Conservation (phyloP, 2,113 vertebrate species). For the Tupaia chinensis region DNA sequence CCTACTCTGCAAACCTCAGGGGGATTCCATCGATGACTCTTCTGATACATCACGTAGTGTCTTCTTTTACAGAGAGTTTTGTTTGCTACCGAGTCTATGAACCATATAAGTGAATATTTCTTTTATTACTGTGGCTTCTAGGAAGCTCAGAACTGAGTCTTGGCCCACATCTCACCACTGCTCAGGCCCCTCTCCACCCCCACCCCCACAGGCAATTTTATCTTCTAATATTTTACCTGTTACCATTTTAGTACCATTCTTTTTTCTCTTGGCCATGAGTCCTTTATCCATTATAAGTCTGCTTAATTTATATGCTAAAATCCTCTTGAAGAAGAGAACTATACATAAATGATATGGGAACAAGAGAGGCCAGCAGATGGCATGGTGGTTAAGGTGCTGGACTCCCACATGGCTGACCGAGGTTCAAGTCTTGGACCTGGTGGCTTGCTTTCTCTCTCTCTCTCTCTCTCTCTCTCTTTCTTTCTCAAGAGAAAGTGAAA, state of each 20-base stretch:
- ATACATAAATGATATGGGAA: neutral
- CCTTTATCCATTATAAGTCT: neutral
- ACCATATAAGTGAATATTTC: neutral
- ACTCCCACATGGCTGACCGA: too few species aligned
- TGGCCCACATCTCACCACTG: accelerated
- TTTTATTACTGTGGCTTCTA: neutral
- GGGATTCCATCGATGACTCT: neutral
- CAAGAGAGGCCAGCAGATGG: too few species aligned
- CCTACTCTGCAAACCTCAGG: neutral
- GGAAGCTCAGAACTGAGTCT: constrained; percentile 23
- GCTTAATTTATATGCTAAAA: neutral
- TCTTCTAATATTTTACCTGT: neutral
- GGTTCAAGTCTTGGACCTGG: too few species aligned
- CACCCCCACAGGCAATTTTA: neutral
- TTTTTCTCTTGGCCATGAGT: neutral
- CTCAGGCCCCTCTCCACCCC: neutral
- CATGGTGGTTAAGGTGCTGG: too few species aligned
- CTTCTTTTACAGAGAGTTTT: neutral
- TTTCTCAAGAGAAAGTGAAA: too few species aligned
- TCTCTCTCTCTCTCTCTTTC: too few species aligned
- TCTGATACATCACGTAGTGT: neutral
- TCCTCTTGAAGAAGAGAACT: neutral
- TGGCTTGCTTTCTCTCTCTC: too few species aligned
- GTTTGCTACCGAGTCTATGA: neutral
- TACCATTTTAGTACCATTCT: neutral